phyloP scores from a whole-genome alignment of 2,888 invertebrate genomes.

The Calliopum simillimum region DNA sequence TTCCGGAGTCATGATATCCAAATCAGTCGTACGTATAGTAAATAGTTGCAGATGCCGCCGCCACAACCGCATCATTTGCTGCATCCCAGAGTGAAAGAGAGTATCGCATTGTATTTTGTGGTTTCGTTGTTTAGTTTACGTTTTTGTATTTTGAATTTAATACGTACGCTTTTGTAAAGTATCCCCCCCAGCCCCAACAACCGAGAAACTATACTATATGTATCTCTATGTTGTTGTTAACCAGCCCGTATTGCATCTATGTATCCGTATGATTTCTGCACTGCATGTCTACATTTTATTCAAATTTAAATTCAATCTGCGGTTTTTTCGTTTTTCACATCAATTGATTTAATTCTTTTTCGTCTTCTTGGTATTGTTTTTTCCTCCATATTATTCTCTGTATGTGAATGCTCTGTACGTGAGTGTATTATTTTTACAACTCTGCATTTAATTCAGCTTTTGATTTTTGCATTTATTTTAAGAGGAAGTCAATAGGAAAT shows the following conservation, averaged over 20 bases:
- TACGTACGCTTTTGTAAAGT: not conserved
- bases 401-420: no score
- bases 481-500: no score
- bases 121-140: conserved; percentile 18
- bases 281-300: conserved; percentile 20
- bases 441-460: no score
- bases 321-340: conserved; percentile 18
- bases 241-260: not conserved
- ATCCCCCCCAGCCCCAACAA: no score
- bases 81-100: not conserved
- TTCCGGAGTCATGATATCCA: no score
- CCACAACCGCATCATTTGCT: conserved; percentile 23
- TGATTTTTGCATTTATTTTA: no score
- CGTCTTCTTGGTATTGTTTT: no score
- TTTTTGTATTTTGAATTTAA: conserved; percentile 10
- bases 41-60: not conserved
- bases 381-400: no score
- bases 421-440: no score
- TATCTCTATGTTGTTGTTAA: not conserved
- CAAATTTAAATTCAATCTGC: conserved; percentile 30
- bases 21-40: no score
- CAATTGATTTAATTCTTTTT: conserved; percentile 15
- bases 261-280: not conserved
- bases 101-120: conserved; percentile 24
- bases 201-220: not conserved